phyloP scores from a whole-genome alignment of 2,797 vertebrate genomes.

The Rhynchotus rufescens region DNA sequence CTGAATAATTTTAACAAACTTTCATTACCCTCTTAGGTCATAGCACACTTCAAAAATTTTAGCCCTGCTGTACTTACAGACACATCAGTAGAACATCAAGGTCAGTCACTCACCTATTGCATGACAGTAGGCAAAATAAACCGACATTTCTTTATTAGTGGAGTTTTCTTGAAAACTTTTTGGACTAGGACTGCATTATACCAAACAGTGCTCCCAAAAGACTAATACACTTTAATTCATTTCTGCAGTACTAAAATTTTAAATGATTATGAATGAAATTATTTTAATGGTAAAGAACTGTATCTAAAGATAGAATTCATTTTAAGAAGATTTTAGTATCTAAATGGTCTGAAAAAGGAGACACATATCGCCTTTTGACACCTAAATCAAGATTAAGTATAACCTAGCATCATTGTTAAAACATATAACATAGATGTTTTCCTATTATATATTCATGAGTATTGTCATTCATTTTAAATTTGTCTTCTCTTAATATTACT shows the following conservation, averaged over 20 bases:
- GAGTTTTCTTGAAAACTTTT: background rate
- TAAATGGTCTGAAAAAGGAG: background rate
- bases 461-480: background rate
- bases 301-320: background rate
- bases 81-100: background rate
- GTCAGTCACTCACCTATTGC: background rate
- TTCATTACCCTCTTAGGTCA: background rate
- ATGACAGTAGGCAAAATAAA: background rate
- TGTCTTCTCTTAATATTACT: background rate
- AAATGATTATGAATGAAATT: background rate
- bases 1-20: background rate
- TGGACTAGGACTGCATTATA: background rate
- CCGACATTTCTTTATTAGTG: background rate
- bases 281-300: background rate
- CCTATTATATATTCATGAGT: background rate
- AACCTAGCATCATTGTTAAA: background rate
- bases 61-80: background rate
- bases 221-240: background rate
- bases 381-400: background rate
- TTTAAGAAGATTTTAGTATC: background rate
- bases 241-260: background rate
- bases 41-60: background rate
- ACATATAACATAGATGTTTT: rapidly evolving
- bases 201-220: background rate
- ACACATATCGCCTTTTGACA: background rate